Evolutionary conservation across 2,888 invertebrate species (phyloP), one percentile per base, ranked within the genome.

Genomic region (Hypomecis atomaria): DNA sequence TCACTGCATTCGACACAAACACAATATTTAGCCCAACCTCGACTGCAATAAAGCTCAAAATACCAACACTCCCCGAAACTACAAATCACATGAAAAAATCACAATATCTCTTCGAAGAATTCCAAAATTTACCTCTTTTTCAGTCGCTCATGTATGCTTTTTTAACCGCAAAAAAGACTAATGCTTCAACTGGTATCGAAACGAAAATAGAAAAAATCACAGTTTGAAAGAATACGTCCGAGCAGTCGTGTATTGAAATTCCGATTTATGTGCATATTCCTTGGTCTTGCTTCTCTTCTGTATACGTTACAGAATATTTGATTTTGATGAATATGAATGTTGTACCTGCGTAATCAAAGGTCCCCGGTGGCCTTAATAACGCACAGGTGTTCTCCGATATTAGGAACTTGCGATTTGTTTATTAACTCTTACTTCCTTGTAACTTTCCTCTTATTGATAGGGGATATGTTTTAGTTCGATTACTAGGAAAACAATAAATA

Each of bases 71-170:
- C 36, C 37, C 33, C 47, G 10, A 58, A 42, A 53, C 53, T 60
- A 56, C 56, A 66, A 60, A 78, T 77, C 75, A 73, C 68, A 74
- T 67, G 67, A 69, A 72, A 78, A 74, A 72, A 74, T 70, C 70
- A 66, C 66, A 67, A 72, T 67, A 65, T 65, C 65, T 72, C 69
- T 62, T 61, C 62, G 49, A 62, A 59, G 59, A 66, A 61, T 59
- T 49, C 58, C 23, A 49, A 55, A 58, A 49, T 62, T 45, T 11
- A 33, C 36, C 49, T 40, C 49, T 56, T 53, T 62, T 62, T 58
- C 37, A 33, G 5, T 38, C 48, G 54, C 40, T 54, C 48, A 53
- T 59, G 49, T 47, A 37, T 55, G 38, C 43, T 45, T 58, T 56
- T 58, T 50, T 56, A 50, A 48, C 65, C 33, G 48, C 56, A 60